These are phyloP conservation scores for Leptopilina boulardi DNA, from an alignment of 1,140 invertebrate species.

Conservation along the genomic window DNA sequence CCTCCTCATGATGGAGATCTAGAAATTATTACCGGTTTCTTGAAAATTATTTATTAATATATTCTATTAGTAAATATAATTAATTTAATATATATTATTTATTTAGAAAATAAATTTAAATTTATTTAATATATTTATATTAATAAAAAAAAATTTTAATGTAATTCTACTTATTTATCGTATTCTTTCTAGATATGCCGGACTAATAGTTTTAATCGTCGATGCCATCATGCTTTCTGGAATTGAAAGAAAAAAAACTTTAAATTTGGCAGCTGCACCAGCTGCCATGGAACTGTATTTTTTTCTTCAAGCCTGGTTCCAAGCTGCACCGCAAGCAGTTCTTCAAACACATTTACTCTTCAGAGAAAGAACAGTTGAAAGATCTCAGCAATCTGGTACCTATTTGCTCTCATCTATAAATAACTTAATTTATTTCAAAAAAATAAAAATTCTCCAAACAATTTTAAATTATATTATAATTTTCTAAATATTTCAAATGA, in stretches of 20 bases:
- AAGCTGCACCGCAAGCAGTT: slow-evolving; percentile 83
- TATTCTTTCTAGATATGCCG: slow-evolving; percentile 76
- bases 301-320: slow-evolving; percentile 85
- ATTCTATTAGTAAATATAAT: no score
- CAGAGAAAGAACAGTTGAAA: slow-evolving; percentile 60
- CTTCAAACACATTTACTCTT: slow-evolving; percentile 80
- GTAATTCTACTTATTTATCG: background rate
- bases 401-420: slow-evolving; percentile 31
- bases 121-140: no score
- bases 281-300: slow-evolving; percentile 83
- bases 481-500: background rate
- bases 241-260: slow-evolving; percentile 77
- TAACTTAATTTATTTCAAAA: background rate
- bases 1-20: no score
- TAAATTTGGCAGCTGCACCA: slow-evolving; percentile 77
- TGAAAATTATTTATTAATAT: no score
- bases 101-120: no score
- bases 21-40: no score
- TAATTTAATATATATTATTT: no score
- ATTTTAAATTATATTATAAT: no score
- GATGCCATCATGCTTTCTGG: slow-evolving; percentile 81
- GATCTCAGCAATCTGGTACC: slow-evolving; percentile 67
- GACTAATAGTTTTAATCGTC: slow-evolving; percentile 83
- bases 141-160: no score
- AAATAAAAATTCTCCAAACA: no score